Percentiles rank a stretch among this genome's conserved stretches.
These are phyloP conservation scores for Rhegmatorhina hoffmannsi DNA, from an alignment of 2,113 vertebrate species.

Conservation along the genomic window DNA sequence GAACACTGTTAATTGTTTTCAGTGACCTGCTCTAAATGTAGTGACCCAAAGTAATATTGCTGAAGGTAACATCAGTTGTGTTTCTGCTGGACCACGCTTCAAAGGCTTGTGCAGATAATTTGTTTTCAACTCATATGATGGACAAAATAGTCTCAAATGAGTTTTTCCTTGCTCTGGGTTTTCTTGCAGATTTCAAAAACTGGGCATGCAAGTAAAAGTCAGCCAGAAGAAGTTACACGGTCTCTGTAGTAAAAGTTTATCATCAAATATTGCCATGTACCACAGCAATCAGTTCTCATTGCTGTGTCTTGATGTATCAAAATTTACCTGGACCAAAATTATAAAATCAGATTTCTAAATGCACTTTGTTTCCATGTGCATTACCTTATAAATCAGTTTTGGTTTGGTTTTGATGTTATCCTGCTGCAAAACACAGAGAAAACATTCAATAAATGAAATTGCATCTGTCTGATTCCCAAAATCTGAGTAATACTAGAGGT, in stretches of 20 bases:
- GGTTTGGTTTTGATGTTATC: not conserved
- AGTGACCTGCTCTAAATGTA: not conserved
- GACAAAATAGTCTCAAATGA: not conserved
- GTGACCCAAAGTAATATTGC: not conserved
- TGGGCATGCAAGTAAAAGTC: not conserved
- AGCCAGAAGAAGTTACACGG: not conserved
- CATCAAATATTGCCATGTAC: not conserved
- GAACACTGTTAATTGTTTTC: not conserved
- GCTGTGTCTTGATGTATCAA: not conserved
- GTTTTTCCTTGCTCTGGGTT: not conserved
- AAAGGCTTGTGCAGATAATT: not conserved
- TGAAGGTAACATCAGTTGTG: not conserved
- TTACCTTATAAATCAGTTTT: not conserved
- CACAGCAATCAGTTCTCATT: not conserved
- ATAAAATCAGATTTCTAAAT: not conserved
- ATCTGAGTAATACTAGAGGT: not conserved
- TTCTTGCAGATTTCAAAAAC: not conserved
- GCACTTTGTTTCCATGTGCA: not conserved
- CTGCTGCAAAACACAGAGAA: not conserved
- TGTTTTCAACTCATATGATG: not conserved
- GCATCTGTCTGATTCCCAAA: not conserved
- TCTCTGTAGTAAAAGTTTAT: not conserved
- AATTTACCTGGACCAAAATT: not conserved
- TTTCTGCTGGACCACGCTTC: not conserved
- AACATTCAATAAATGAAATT: constrained; percentile 32